Conservation (phyloP, 2,113 vertebrate species). For the Proteles cristata region DNA sequence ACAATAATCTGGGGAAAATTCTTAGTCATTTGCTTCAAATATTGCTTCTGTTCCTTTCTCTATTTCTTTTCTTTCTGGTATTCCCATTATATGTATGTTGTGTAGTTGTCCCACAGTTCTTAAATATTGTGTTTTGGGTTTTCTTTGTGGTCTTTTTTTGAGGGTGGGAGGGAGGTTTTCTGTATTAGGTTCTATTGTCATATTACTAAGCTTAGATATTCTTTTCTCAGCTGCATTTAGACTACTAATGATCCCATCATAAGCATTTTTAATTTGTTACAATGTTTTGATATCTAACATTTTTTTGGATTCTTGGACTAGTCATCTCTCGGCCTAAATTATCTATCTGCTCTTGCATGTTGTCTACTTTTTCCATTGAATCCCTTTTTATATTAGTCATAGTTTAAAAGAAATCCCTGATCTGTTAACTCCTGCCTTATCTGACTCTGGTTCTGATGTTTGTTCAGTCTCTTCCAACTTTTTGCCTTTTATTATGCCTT, state of each 20-base stretch:
- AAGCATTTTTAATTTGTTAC: neutral
- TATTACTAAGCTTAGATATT: neutral
- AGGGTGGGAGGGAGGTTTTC: too few relatives aligned
- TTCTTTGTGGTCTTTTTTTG: neutral
- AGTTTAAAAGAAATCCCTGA: neutral
- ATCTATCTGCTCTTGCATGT: neutral
- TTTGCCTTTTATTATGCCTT: neutral
- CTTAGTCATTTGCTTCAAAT: neutral
- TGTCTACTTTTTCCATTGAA: neutral
- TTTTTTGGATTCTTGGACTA: neutral
- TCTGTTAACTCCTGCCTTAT: neutral
- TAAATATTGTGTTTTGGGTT: neutral
- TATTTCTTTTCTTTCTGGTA: neutral
- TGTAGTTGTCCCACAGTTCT: neutral
- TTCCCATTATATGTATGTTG: neutral
- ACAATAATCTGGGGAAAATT: neutral
- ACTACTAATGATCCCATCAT: neutral
- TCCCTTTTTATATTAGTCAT: neutral
- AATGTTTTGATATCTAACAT: neutral
- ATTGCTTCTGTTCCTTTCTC: neutral
- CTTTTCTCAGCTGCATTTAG: neutral
- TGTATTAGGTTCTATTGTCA: too few relatives aligned
- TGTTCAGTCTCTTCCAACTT: neutral
- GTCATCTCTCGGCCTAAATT: neutral
- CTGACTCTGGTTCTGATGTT: neutral